A percentile compares a stretch with the other conserved stretches of the same genome.
Conservation (phyloP, 2,888 invertebrate species). For the Cheilosia scutellata region DNA sequence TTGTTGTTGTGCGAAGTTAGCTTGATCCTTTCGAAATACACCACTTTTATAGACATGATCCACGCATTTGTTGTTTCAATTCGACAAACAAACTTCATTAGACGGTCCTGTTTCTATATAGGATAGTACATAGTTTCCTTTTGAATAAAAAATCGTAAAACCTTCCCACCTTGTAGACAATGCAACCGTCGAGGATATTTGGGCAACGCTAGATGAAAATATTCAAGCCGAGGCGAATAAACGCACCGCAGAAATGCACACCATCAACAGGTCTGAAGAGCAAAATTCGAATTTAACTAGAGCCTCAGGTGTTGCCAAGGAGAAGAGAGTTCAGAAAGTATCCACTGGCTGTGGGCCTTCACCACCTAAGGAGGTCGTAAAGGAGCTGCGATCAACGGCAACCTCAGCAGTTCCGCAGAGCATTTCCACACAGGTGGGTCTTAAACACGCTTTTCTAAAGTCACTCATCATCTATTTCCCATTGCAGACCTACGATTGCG, state of each 20-base stretch:
- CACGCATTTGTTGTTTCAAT: conserved; percentile 70
- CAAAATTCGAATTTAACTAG: background rate
- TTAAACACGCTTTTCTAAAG: conserved; percentile 1
- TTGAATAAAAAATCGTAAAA: conserved; percentile 41
- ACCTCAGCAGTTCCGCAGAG: conserved; percentile 95
- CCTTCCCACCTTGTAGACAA: conserved; percentile 57
- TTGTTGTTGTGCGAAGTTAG: conserved; percentile 53
- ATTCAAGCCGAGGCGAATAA: conserved; percentile 82
- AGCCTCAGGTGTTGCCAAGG: conserved; percentile 22
- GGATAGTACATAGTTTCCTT: conserved; percentile 3
- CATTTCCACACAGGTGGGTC: conserved; percentile 92
- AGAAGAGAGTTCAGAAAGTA: conserved; percentile 79
- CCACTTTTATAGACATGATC: conserved; percentile 56
- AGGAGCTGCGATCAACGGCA: conserved; percentile 87
- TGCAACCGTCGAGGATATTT: conserved; percentile 82
- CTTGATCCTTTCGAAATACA: conserved; percentile 68
- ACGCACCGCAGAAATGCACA: conserved; percentile 76
- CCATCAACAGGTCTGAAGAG: conserved; percentile 56
- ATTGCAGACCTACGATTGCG: conserved; percentile 86
- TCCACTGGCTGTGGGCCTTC: conserved; percentile 88
- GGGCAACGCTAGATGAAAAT: conserved; percentile 83
- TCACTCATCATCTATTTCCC: conserved; percentile 26
- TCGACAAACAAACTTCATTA: conserved; percentile 34
- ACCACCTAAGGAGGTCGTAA: conserved; percentile 85
- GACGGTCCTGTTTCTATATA: conserved; percentile 18